Conservation (phyloP, 2,797 vertebrate genomes). For the Pipistrellus kuhlii region DNA sequence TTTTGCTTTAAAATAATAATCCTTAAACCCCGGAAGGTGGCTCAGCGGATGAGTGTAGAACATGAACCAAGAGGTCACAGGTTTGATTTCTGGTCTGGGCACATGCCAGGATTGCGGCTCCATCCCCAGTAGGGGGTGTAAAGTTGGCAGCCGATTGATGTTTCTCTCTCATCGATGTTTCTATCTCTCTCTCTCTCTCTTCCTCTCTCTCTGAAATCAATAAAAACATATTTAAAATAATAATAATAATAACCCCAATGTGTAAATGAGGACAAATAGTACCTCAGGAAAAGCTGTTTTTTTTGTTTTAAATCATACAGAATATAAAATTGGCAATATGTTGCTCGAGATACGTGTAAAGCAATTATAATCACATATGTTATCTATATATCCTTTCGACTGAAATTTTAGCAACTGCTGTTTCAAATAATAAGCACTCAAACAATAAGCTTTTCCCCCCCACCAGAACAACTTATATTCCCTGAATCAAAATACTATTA, state of each 20-base stretch:
- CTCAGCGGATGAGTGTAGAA: too few relatives aligned
- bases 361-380: background rate
- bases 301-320: constrained; percentile 63
- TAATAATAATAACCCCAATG: constrained; percentile 2
- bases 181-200: too few relatives aligned
- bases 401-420: constrained; percentile 57
- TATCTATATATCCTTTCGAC: constrained; percentile 27
- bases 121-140: too few relatives aligned
- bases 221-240: constrained; percentile 62
- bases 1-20: constrained; percentile 69
- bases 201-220: too few relatives aligned
- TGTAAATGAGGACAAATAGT: constrained; percentile 39
- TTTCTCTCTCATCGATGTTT: too few relatives aligned
- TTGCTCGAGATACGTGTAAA: constrained; percentile 43
- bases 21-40: background rate
- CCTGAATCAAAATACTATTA: constrained; percentile 39
- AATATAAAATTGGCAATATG: constrained; percentile 30
- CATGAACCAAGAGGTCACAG: too few relatives aligned
- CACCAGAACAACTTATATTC: constrained; percentile 33
- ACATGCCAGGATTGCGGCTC: too few relatives aligned
- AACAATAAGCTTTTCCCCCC: constrained; percentile 44
- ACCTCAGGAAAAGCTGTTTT: constrained; percentile 35
- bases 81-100: too few relatives aligned
- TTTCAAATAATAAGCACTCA: constrained; percentile 35
- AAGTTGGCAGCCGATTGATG: too few relatives aligned